phyloP scores from a whole-genome alignment of 2,888 invertebrate species.

The Euzophera pinguis region DNA sequence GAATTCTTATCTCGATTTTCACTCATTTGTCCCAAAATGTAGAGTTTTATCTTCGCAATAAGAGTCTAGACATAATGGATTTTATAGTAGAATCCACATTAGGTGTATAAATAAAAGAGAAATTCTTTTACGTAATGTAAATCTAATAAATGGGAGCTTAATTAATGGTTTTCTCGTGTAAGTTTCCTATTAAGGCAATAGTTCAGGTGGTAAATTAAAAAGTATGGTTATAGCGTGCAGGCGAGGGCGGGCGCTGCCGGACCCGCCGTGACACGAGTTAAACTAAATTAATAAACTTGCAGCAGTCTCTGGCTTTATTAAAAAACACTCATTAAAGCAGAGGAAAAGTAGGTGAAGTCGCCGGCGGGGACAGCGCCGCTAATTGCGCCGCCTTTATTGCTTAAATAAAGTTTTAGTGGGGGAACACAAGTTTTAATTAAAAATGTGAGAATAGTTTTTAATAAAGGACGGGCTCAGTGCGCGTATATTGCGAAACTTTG shows the following conservation, averaged over 20 bases:
- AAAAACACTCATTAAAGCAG: conserved; percentile 79
- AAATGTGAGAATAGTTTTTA: conserved; percentile 80
- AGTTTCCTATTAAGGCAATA: conserved; percentile 31
- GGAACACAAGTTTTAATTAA: conserved; percentile 80
- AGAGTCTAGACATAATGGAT: background rate
- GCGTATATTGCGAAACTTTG: conserved; percentile 79
- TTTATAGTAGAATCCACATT: background rate
- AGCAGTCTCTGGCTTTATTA: conserved; percentile 74
- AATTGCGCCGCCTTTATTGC: conserved; percentile 79
- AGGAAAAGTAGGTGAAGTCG: conserved; percentile 79
- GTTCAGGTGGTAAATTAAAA: conserved; percentile 51
- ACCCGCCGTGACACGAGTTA: conserved; percentile 71
- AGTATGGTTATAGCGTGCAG: conserved; percentile 46
- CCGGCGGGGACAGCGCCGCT: conserved; percentile 78
- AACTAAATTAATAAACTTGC: conserved; percentile 79
- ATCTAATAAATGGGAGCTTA: conserved; percentile 23
- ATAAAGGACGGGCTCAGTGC: conserved; percentile 74
- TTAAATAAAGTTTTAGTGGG: conserved; percentile 80
- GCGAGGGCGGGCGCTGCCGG: conserved; percentile 31
- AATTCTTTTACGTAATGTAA: background rate
- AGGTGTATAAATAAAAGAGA: too few relatives aligned
- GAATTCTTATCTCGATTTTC: background rate
- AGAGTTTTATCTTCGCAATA: too few relatives aligned
- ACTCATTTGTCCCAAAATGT: background rate
- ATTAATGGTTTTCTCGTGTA: conserved; percentile 24